Evolutionary conservation across 2,797 vertebrate species (phyloP).

Genomic region (Otolemur crassicaudatus): DNA sequence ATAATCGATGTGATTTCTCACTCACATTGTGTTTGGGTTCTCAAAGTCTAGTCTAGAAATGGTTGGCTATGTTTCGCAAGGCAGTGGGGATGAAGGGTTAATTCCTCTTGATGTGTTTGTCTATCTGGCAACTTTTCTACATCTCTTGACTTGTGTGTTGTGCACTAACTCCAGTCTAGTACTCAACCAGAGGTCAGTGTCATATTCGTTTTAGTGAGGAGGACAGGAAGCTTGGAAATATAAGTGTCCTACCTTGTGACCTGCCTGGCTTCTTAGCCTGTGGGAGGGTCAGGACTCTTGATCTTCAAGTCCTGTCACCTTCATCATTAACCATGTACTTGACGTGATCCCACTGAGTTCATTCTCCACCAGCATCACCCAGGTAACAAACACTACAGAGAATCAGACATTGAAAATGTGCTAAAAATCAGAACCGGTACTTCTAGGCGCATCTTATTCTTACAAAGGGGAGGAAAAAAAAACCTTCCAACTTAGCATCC

Average conservation of each 20-base stretch:
- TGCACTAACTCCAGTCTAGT: neutral
- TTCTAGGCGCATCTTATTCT: slow-evolving; percentile 69
- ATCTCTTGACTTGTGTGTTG: neutral
- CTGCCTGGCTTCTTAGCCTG: neutral
- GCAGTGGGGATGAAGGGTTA: neutral
- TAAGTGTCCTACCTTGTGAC: neutral
- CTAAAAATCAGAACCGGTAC: slow-evolving; percentile 47
- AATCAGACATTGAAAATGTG: slow-evolving; percentile 66
- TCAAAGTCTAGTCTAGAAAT: neutral
- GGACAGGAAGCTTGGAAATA: neutral
- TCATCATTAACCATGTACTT: neutral
- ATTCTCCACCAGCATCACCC: slow-evolving; percentile 28
- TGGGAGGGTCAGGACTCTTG: neutral
- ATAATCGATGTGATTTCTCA: neutral
- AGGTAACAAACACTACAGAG: slow-evolving; percentile 32
- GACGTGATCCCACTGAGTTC: neutral
- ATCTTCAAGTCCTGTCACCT: neutral
- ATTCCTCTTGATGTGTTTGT: neutral
- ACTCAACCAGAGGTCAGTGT: neutral
- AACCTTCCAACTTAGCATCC: slow-evolving; percentile 69
- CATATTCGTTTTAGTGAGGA: neutral
- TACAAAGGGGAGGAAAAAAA: neutral
- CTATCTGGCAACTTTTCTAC: neutral
- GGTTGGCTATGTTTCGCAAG: neutral
- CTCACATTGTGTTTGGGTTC: neutral